Percentiles rank a stretch among this genome's conserved stretches.
These are phyloP conservation scores for Sterna hirundo DNA, from an alignment of 2,113 vertebrate genomes.

Conservation along the genomic window DNA sequence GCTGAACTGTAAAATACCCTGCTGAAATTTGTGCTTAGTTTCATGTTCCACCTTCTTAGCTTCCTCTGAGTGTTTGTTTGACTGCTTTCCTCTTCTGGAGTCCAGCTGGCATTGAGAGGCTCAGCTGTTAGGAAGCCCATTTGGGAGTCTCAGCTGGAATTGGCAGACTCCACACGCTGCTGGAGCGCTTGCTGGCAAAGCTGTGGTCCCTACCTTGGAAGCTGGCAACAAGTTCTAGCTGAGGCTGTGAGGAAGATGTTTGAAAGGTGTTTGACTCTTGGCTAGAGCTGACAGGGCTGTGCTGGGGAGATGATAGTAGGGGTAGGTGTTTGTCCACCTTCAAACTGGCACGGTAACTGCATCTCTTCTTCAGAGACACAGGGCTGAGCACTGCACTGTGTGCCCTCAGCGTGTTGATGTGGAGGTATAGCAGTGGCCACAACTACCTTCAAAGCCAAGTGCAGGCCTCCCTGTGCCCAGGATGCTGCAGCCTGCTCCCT, in stretches of 20 bases:
- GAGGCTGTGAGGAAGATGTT: background rate
- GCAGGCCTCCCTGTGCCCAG: background rate
- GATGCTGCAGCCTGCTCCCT: background rate
- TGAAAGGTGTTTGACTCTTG: background rate
- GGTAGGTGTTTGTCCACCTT: background rate
- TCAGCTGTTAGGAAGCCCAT: background rate
- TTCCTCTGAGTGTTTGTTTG: slow-evolving; percentile 15
- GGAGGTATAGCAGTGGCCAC: background rate
- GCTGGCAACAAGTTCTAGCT: background rate
- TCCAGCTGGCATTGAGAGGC: background rate
- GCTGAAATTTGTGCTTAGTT: background rate
- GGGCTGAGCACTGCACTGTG: background rate
- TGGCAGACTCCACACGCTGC: background rate
- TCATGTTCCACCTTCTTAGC: background rate
- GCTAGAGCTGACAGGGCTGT: background rate
- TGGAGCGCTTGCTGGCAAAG: background rate
- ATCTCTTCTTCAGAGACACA: background rate
- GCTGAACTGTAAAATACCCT: background rate
- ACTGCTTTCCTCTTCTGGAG: background rate
- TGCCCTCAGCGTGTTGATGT: rapidly evolving
- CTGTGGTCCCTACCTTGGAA: background rate
- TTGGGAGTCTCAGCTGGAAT: background rate
- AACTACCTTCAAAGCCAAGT: background rate
- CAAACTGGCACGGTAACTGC: rapidly evolving
- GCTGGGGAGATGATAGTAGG: background rate